Conservation (phyloP, 2,888 invertebrate genomes). For the Polyommatus iphigenia region DNA sequence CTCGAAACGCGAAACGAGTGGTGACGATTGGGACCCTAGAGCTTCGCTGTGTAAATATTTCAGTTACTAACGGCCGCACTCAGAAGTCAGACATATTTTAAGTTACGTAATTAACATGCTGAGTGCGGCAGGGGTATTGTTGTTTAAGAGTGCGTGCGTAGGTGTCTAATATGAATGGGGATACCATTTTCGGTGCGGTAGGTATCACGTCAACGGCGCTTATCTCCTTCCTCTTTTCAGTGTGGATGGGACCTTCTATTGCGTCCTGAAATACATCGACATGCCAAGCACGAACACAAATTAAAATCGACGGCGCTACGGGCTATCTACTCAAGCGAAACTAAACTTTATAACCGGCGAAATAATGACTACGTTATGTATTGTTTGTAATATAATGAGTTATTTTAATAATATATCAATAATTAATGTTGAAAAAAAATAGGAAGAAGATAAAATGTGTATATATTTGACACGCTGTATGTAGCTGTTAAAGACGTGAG, state of each 20-base stretch:
- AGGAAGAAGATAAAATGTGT: not conserved
- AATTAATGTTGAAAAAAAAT: not conserved
- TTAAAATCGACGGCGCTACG: slow-evolving; percentile 31
- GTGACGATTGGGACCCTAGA: not conserved
- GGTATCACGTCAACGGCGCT: slow-evolving; percentile 46
- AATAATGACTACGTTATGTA: not conserved
- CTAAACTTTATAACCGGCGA: not conserved
- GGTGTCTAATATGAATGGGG: slow-evolving; percentile 33
- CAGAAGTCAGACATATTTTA: too few species aligned
- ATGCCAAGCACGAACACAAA: slow-evolving; percentile 60
- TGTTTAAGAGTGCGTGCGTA: not conserved
- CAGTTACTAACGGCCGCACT: too few species aligned
- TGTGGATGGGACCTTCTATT: slow-evolving; percentile 62
- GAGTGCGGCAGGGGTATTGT: too few species aligned
- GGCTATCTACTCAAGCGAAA: slow-evolving; percentile 15
- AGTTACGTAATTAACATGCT: too few species aligned
- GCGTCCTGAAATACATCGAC: slow-evolving; percentile 71
- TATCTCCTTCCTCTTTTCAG: slow-evolving; percentile 60
- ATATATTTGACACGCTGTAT: too few species aligned
- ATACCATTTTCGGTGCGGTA: slow-evolving; percentile 63
- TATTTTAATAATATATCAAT: not conserved
- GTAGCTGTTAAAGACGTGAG: too few species aligned
- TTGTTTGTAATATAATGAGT: not conserved
- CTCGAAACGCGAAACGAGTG: not conserved
- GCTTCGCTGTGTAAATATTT: not conserved